A percentile compares a stretch with the other conserved stretches of the same genome.
Evolutionary conservation across 2,113 vertebrate species (phyloP).

Genomic region (Cyprinus carpio): DNA sequence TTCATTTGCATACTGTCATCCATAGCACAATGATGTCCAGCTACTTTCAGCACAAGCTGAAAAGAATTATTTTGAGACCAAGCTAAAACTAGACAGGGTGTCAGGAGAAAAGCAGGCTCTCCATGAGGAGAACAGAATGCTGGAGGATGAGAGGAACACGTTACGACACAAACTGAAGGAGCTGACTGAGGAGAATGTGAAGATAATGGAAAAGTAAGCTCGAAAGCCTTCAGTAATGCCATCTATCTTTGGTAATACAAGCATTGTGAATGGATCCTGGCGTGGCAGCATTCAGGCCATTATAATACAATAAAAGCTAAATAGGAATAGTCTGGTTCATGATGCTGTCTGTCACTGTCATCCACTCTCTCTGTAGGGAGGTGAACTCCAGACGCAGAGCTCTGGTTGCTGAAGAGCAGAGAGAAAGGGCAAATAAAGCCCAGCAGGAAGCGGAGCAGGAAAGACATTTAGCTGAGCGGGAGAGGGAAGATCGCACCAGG

Average conservation of each 20-base stretch:
- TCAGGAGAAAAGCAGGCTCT: conserved; percentile 68
- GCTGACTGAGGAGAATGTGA: conserved; percentile 65
- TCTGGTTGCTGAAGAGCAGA: conserved; percentile 64
- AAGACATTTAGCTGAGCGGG: conserved; percentile 60
- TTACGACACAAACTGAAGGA: conserved; percentile 69
- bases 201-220: conserved; percentile 71
- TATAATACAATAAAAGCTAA: background rate
- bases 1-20: background rate
- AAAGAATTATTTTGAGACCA: conserved; percentile 72
- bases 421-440: conserved; percentile 58
- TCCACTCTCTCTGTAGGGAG: conserved; percentile 55
- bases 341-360: background rate
- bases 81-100: conserved; percentile 73
- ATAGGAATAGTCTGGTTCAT: background rate
- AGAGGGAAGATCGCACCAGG: conserved; percentile 64
- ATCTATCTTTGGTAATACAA: background rate
- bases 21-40: conserved; percentile 67
- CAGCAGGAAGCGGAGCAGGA: conserved; percentile 67
- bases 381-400: conserved; percentile 60
- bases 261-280: background rate
- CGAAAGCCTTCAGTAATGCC: background rate
- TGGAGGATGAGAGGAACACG: conserved; percentile 66
- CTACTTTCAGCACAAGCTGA: conserved; percentile 66
- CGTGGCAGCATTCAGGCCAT: background rate
- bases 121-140: conserved; percentile 64